These are phyloP conservation scores for Xestia c-nigrum DNA, from an alignment of 2,888 invertebrate genomes.

Conservation along the genomic window DNA sequence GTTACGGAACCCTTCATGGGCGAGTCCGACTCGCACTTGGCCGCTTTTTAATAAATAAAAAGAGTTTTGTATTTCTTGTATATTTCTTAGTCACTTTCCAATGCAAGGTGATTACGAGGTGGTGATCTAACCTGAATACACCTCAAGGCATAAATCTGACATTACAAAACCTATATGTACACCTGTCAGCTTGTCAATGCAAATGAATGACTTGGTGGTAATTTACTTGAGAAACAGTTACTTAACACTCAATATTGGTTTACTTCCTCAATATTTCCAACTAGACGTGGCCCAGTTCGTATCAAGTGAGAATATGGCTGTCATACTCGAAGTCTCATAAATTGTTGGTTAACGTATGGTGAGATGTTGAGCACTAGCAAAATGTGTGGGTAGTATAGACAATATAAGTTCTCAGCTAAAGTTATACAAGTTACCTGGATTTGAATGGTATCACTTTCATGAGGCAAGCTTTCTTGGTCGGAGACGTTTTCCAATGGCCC, in stretches of 20 bases:
- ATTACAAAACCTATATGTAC: slow-evolving; percentile 27
- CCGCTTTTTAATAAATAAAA: too few species aligned
- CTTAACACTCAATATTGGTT: slow-evolving; percentile 49
- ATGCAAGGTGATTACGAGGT: neutral
- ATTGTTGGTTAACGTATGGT: slow-evolving; percentile 2
- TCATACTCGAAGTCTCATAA: slow-evolving; percentile 24
- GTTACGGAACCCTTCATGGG: too few species aligned
- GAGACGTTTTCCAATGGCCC: too few species aligned
- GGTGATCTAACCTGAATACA: slow-evolving; percentile 6
- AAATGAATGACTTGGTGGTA: slow-evolving; percentile 49
- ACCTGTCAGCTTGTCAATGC: slow-evolving; percentile 55
- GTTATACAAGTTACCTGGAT: neutral
- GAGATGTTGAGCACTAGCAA: slow-evolving; percentile 1
- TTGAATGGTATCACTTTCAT: neutral
- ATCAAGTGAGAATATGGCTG: slow-evolving; percentile 37
- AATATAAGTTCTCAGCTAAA: neutral
- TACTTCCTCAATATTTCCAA: slow-evolving; percentile 76
- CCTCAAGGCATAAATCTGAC: slow-evolving; percentile 1
- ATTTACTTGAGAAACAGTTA: slow-evolving; percentile 52
- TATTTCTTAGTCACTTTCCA: neutral
- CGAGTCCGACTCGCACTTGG: too few species aligned
- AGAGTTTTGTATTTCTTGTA: too few species aligned
- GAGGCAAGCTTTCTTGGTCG: too few species aligned
- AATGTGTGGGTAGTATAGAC: slow-evolving; percentile 6
- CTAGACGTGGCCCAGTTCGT: slow-evolving; percentile 58